Evolutionary conservation across 2,113 vertebrate genomes (phyloP), one percentile per base, ranked within the genome.

Genomic region (Coregonus clupeaformis): DNA sequence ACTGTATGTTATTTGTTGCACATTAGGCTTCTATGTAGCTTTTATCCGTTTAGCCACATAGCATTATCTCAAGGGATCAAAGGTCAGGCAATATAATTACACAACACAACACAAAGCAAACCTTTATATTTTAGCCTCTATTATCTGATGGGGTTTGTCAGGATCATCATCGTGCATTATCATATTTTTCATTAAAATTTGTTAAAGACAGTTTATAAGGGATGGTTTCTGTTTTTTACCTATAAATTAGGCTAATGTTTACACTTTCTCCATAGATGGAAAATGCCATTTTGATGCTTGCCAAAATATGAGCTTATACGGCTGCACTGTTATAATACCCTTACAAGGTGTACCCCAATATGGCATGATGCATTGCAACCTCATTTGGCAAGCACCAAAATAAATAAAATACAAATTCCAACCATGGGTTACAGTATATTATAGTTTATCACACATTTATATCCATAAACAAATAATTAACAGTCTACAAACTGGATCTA

Each of bases 1-100:
- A 82, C 80, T 80, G 79, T 81, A 76, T 88, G 85, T 91, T 89
- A 52, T 52, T 69, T 91, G 81, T 91, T 82, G 82, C 84, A 83
- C 80, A 84, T 84, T 85, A 36, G 59, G 73, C 69, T 70, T 20
- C 66, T 25, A 70, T 82, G 81, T 84, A 75, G 82, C 85, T 84
- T 89, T 88, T 87, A 87, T 85, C 68, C 73, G 65, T 83, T 65
- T 14, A 29, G 63, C 27, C 25, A 68, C 29, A 66, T 73, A 45
- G 25, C 49, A 70, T 74, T 79, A 57, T 70, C 74, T 66, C 45
- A 70, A 71, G n/a, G 72, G 74, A 67, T 70, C 77, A 73, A 69
- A 78, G 77, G 77, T 73, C 63, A 69, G 42, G 22, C 55, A 69
- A 78, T 78, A 73, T 74, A 78, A 78, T 78, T 78, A 73, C 36